Evolutionary conservation across 2,113 vertebrate genomes (phyloP), one percentile per base, ranked within the genome.

Genomic region (Takifugu flavidus): DNA sequence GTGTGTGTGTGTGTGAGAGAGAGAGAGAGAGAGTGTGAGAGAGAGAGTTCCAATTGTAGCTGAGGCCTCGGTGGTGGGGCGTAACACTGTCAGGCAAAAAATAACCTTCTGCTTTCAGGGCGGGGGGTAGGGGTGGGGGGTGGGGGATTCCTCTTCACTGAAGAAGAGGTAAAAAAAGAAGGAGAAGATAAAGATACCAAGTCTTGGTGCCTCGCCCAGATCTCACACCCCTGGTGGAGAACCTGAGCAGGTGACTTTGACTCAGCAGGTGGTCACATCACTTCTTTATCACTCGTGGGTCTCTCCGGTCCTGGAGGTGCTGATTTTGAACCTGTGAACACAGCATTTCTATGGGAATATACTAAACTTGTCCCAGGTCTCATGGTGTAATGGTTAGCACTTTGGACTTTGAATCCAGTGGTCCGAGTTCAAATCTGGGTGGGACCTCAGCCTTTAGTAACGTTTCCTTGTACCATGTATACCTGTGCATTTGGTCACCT

Each of bases 41-140:
- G 49, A 42, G 65, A 50, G 66, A 67, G 58, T 54, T 68, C 62
- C 67, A 47, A 59, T 75, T 74, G 67, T 66, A 78, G 74, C 67
- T 43, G 20, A 20, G 20, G 20, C 47, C 47, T 69, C 59, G 27
- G 53, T 46, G 13, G 8, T 8, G 65, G 58, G 61, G 68, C 20
- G 62, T 70, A 70, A 77, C 72, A 29, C 31, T 50, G 49, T 13
- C 0, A 5, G 49, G 43, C 71, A 80, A 86, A 87, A 20, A 86
- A 87, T 86, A 84, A 65, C 65, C 79, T 56, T 49, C 25, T 25
- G 4, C 10, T 28, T 20, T 46, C 59, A 20, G 45, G 55, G 6
- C 50, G 44, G 58, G 44, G 6, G 25, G 12, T 14, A 20, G 20
- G 20, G 20, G 20, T 20, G 20, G 20, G 20, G 20, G 49, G 28